These are phyloP conservation scores for Sesia bembeciformis DNA, from an alignment of 2,888 invertebrate species.

Conservation along the genomic window DNA sequence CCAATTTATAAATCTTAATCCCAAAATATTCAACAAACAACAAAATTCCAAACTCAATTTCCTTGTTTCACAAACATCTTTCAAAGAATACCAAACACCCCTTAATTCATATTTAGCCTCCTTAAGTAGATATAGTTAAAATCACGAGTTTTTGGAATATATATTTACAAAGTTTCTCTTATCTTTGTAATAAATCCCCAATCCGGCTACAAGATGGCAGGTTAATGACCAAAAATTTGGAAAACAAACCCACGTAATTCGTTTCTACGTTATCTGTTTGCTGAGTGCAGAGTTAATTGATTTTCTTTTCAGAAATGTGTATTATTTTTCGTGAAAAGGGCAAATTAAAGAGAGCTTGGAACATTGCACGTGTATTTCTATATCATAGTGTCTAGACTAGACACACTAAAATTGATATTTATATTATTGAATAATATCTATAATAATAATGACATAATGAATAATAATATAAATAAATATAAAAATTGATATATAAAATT, in stretches of 20 bases:
- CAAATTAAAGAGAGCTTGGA: too few relatives aligned
- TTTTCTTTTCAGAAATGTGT: not conserved
- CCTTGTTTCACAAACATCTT: slow-evolving; percentile 15
- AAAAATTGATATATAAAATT: too few relatives aligned
- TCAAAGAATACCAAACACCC: slow-evolving; percentile 14
- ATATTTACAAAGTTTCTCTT: slow-evolving; percentile 33
- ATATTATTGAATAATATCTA: too few relatives aligned
- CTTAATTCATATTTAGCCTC: not conserved
- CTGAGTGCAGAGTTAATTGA: slow-evolving; percentile 11
- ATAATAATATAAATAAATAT: too few relatives aligned
- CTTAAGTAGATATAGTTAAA: slow-evolving; percentile 21
- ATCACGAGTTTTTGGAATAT: slow-evolving; percentile 32
- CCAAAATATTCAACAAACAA: not conserved
- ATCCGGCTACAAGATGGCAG: slow-evolving; percentile 36
- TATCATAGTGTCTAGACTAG: too few relatives aligned
- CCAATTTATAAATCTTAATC: not conserved
- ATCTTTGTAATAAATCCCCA: slow-evolving; percentile 41
- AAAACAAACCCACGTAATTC: too few relatives aligned
- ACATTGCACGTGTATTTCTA: too few relatives aligned
- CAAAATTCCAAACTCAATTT: slow-evolving; percentile 12
- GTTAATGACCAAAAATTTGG: slow-evolving; percentile 40
- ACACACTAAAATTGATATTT: too few relatives aligned
- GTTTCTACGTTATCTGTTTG: slow-evolving; percentile 17
- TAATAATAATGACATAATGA: too few relatives aligned
- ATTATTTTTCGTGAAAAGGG: not conserved